phyloP scores from a whole-genome alignment of 92 coral and sea anemone species.

The Epizoanthus rinbou region DNA sequence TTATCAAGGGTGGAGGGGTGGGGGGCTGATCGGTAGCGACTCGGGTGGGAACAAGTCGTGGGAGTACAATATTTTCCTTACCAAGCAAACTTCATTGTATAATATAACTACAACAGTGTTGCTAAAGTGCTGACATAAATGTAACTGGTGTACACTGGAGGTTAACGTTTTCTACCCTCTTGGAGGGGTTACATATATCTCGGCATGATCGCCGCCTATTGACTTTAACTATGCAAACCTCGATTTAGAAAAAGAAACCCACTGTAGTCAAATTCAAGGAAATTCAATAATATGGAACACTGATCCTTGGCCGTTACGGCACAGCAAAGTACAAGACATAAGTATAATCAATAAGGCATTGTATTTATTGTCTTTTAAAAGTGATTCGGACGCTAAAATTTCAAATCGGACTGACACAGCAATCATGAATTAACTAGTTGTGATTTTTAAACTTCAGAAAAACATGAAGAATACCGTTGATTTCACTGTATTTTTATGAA shows the following conservation, averaged over 20 bases:
- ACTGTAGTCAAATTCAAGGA: constrained; percentile 20
- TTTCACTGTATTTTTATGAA: constrained; percentile 20
- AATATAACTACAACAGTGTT: constrained; percentile 19
- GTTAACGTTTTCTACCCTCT: constrained; percentile 21
- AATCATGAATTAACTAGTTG: constrained; percentile 19
- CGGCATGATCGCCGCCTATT: constrained; percentile 24
- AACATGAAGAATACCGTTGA: constrained; percentile 18
- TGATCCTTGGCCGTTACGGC: constrained; percentile 24
- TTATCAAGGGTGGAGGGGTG: too few relatives aligned
- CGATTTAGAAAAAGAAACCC: constrained; percentile 20
- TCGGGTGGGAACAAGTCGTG: neutral
- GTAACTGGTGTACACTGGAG: constrained; percentile 22
- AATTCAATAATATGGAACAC: constrained; percentile 19
- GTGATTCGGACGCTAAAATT: constrained; percentile 21
- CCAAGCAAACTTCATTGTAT: constrained; percentile 20
- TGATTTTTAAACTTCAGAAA: constrained; percentile 18
- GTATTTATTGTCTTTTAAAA: constrained; percentile 17
- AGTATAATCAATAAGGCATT: constrained; percentile 19
- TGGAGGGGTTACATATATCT: constrained; percentile 21
- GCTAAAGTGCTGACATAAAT: constrained; percentile 20
- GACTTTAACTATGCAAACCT: constrained; percentile 20
- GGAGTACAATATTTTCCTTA: constrained; percentile 2
- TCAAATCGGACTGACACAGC: constrained; percentile 22
- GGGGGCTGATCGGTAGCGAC: too few relatives aligned
- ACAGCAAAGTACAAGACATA: constrained; percentile 20